phyloP scores from a whole-genome alignment of 2,113 vertebrate genomes.

The Ammospiza nelsoni region DNA sequence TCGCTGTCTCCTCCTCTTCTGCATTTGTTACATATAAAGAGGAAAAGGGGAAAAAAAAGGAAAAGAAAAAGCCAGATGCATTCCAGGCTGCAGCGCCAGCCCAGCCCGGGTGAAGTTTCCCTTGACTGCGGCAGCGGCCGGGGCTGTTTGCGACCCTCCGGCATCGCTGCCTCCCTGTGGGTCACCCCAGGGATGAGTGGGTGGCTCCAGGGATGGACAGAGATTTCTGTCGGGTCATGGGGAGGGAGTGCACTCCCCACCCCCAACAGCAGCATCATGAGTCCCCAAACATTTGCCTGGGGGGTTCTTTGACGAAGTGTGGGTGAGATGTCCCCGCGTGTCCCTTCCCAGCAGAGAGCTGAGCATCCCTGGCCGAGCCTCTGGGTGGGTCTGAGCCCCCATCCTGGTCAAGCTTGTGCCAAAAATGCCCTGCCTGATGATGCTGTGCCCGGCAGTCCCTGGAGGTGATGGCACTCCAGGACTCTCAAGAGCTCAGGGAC shows the following conservation, averaged over 20 bases:
- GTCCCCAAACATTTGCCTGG: rapidly evolving
- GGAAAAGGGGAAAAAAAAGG: neutral
- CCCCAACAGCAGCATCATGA: rapidly evolving
- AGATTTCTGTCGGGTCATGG: rapidly evolving
- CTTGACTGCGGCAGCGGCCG: neutral
- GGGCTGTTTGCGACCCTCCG: neutral
- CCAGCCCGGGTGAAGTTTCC: neutral
- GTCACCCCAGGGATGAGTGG: rapidly evolving
- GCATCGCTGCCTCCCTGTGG: rapidly evolving
- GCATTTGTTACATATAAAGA: constrained; percentile 57
- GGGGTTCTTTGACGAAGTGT: rapidly evolving
- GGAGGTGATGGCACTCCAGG: neutral
- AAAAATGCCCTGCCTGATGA: neutral
- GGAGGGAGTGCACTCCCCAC: rapidly evolving
- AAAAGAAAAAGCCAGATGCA: neutral
- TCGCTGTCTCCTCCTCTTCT: constrained; percentile 56
- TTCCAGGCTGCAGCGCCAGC: neutral
- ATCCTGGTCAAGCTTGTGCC: neutral
- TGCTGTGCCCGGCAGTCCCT: neutral
- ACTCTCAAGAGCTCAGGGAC: neutral
- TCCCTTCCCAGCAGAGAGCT: neutral
- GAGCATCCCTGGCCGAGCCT: neutral
- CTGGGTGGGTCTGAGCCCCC: neutral
- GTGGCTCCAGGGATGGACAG: neutral
- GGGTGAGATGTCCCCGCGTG: rapidly evolving